phyloP scores from a whole-genome alignment of 2,797 vertebrate species.

The Pantherophis alleghaniensis region DNA sequence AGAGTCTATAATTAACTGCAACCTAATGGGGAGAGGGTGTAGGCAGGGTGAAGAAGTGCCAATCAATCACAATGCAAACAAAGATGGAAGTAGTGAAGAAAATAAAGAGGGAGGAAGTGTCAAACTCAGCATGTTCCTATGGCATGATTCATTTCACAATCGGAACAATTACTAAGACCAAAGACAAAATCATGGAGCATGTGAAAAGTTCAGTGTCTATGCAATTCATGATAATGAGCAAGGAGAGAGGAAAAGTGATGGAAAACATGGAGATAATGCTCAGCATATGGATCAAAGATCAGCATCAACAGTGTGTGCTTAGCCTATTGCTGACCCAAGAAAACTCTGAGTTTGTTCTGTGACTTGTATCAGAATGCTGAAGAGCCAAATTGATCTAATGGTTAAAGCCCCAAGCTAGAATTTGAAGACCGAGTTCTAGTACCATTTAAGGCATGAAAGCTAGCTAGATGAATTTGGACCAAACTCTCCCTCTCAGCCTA shows the following conservation, averaged over 20 bases:
- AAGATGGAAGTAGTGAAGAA: background rate
- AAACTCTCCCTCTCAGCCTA: background rate
- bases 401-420: background rate
- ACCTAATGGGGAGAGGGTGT: background rate
- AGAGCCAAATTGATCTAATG: background rate
- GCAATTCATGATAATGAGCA: background rate
- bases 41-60: background rate
- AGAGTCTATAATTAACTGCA: background rate
- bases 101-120: background rate
- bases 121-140: background rate
- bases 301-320: background rate
- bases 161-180: background rate
- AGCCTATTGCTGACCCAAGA: background rate
- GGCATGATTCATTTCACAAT: background rate
- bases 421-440: background rate
- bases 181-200: background rate
- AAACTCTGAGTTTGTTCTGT: background rate
- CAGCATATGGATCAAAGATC: background rate
- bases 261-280: background rate
- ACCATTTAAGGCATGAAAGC: background rate
- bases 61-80: background rate
- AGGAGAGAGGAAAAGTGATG: background rate
- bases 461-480: background rate
- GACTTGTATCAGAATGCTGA: background rate
- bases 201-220: background rate